Evolutionary conservation across 2,113 vertebrate species (phyloP).

Genomic region (Sciurus niger): DNA sequence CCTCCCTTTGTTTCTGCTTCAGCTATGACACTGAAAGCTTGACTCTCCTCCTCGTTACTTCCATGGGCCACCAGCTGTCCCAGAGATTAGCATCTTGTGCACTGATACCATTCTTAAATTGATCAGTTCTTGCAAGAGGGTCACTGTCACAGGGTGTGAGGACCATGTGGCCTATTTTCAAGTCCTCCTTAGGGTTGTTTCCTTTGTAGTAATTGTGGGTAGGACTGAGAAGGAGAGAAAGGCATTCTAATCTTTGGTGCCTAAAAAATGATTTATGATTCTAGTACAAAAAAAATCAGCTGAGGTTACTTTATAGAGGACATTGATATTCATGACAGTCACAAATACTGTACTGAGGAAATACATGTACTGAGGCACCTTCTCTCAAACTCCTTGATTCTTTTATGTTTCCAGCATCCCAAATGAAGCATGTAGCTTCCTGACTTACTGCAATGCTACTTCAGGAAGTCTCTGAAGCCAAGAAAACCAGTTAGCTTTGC

Average conservation of each 20-base stretch:
- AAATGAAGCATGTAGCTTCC: neutral
- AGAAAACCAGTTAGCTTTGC: neutral
- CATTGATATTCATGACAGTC: neutral
- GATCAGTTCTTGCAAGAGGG: neutral
- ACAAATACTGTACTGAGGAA: neutral
- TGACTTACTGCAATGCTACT: constrained; percentile 15
- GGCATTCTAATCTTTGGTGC: neutral
- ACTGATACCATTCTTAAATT: neutral
- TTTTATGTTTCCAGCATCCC: neutral
- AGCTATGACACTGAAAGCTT: neutral
- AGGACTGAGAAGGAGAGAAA: neutral
- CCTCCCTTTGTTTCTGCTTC: neutral
- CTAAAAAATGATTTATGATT: neutral
- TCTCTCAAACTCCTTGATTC: neutral
- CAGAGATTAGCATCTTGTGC: neutral
- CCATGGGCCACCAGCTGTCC: neutral
- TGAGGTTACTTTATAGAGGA: neutral
- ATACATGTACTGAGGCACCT: neutral
- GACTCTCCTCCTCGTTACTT: neutral
- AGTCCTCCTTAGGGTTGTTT: neutral
- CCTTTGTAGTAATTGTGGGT: neutral
- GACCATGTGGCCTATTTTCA: neutral
- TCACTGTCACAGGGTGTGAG: neutral
- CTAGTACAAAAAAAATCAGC: neutral
- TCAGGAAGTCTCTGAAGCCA: constrained; percentile 27